phyloP scores from a whole-genome alignment of 2,888 invertebrate genomes.

The Yponomeuta plumbellus region DNA sequence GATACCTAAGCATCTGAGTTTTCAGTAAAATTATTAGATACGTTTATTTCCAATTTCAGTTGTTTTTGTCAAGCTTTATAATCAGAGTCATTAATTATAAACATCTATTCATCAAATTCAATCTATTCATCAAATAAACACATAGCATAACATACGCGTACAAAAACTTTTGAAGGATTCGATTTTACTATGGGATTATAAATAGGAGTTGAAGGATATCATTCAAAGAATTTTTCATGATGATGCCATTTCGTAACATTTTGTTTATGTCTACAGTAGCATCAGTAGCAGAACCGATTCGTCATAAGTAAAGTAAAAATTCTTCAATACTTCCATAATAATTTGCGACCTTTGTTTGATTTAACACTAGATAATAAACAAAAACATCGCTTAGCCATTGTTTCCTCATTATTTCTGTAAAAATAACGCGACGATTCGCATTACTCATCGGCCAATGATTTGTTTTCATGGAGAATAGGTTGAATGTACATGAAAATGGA shows the following conservation, averaged over 20 bases:
- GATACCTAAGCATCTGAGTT: too few relatives aligned
- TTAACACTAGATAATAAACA: conserved; percentile 1
- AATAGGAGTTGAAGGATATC: background rate
- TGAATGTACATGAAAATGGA: background rate
- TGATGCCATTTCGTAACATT: background rate
- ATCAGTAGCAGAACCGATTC: too few relatives aligned
- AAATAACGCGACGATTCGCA: conserved; percentile 21
- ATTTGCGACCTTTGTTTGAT: background rate
- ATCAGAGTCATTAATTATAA: too few relatives aligned
- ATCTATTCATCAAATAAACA: too few relatives aligned
- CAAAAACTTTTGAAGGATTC: too few relatives aligned
- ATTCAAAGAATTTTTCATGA: background rate
- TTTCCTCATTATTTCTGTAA: conserved; percentile 34
- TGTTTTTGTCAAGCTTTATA: too few relatives aligned
- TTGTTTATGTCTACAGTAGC: background rate
- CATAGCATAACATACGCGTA: too few relatives aligned
- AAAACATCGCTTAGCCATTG: conserved; percentile 29
- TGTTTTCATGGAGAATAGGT: conserved; percentile 2
- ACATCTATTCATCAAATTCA: too few relatives aligned
- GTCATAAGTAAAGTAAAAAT: background rate
- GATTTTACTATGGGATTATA: too few relatives aligned
- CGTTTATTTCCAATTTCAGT: too few relatives aligned
- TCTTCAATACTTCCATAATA: background rate
- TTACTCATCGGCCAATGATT: background rate
- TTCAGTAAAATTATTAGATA: too few relatives aligned